These are phyloP conservation scores for Parnassius mnemosyne DNA, from an alignment of 2,888 invertebrate species.

Conservation along the genomic window DNA sequence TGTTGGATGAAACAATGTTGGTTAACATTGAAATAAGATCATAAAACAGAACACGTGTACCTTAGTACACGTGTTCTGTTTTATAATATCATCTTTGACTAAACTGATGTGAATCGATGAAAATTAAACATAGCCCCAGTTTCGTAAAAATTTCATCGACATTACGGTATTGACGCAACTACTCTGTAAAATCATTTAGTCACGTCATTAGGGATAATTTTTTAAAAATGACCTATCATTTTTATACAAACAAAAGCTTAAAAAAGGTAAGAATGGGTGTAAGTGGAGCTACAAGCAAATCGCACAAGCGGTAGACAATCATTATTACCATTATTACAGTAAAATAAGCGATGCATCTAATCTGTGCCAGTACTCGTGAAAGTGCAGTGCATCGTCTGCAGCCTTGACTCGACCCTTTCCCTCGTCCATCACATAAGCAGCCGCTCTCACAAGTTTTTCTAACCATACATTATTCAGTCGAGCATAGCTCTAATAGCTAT, in stretches of 20 bases:
- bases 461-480: conserved; percentile 68
- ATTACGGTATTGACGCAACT: background rate
- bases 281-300: background rate
- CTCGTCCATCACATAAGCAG: conserved; percentile 70
- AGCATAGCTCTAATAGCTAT: conserved; percentile 57
- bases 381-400: conserved; percentile 76
- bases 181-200: too few relatives aligned
- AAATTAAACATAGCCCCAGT: background rate
- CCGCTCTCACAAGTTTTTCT: conserved; percentile 59
- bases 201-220: too few relatives aligned
- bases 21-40: too few relatives aligned
- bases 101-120: conserved; percentile 10
- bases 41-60: conserved; percentile 7
- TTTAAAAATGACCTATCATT: too few relatives aligned
- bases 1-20: too few relatives aligned
- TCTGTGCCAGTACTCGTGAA: conserved; percentile 70
- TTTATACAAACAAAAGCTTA: too few relatives aligned
- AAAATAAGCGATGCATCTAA: conserved; percentile 63
- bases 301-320: conserved; percentile 11
- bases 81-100: background rate
- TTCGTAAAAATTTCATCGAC: conserved; percentile 22
- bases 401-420: conserved; percentile 75
- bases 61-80: too few relatives aligned
- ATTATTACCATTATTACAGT: conserved; percentile 54
- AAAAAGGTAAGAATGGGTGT: conserved; percentile 3